Conservation (phyloP, 2,888 invertebrate species). For the Linnaemya vulpina region DNA sequence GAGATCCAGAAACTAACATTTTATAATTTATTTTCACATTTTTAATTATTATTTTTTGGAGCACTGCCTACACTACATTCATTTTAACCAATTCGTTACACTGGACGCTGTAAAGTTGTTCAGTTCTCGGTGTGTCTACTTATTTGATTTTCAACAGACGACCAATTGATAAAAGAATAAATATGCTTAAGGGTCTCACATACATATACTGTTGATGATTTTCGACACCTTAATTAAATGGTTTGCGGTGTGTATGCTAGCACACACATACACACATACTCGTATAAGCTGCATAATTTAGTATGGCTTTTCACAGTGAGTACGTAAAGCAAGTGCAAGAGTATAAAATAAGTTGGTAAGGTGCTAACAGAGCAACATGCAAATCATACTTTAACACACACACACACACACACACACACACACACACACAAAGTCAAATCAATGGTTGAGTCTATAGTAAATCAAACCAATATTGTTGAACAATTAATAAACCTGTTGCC, state of each 20-base stretch:
- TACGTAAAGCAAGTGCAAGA: constrained; percentile 22
- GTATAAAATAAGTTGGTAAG: constrained; percentile 17
- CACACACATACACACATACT: not conserved
- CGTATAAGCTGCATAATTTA: too few relatives aligned
- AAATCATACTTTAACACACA: constrained; percentile 25
- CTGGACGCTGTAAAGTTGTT: too few relatives aligned
- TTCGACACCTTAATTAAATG: not conserved
- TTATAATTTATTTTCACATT: too few relatives aligned
- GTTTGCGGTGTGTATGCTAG: not conserved
- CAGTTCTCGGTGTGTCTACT: too few relatives aligned
- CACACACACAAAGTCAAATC: not conserved
- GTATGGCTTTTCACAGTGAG: not conserved
- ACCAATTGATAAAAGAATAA: too few relatives aligned
- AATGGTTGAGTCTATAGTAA: constrained; percentile 13
- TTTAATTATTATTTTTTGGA: too few relatives aligned
- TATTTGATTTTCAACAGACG: too few relatives aligned
- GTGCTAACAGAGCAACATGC: constrained; percentile 59
- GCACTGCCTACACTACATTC: too few relatives aligned
- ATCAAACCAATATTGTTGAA: constrained; percentile 47
- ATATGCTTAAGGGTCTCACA: too few relatives aligned
- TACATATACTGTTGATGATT: too few relatives aligned
- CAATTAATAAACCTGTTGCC: constrained; percentile 55
- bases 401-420: not conserved
- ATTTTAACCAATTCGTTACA: too few relatives aligned
- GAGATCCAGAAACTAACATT: too few relatives aligned